Conservation (phyloP, 2,888 invertebrate genomes). For the Ochropleura plecta region DNA sequence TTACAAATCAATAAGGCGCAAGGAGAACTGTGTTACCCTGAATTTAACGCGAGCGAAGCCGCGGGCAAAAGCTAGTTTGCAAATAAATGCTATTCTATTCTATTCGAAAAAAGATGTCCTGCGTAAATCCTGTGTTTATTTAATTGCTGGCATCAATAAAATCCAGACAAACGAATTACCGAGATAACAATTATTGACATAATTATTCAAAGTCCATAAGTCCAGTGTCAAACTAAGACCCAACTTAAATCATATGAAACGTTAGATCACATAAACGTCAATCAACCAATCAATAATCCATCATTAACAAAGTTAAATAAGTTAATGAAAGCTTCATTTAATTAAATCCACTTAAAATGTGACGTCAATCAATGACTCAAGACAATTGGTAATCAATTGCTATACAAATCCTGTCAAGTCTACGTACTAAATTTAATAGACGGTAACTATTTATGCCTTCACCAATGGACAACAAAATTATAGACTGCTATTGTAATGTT, state of each 20-base stretch:
- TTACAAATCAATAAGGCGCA: too few species aligned
- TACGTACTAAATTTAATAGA: background rate
- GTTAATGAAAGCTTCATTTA: conserved; percentile 29
- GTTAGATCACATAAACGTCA: background rate
- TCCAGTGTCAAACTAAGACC: background rate
- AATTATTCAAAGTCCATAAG: background rate
- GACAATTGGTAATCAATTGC: conserved; percentile 42
- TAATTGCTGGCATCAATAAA: too few species aligned
- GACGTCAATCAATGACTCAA: conserved; percentile 23
- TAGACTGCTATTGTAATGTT: background rate
- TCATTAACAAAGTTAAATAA: conserved; percentile 13
- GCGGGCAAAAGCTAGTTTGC: too few species aligned
- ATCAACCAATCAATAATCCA: background rate
- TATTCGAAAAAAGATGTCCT: too few species aligned
- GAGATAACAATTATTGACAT: too few species aligned
- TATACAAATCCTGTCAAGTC: conserved; percentile 4
- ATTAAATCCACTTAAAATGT: conserved; percentile 32
- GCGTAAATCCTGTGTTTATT: too few species aligned
- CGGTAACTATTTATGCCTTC: background rate
- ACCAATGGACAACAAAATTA: conserved; percentile 1
- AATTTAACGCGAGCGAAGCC: too few species aligned
- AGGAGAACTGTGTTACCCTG: too few species aligned
- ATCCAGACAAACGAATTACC: too few species aligned
- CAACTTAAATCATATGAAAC: background rate
- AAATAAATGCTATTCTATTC: too few species aligned